Evolutionary conservation across 1,140 invertebrate species (phyloP).

Genomic region (Cryptotermes secundus): DNA sequence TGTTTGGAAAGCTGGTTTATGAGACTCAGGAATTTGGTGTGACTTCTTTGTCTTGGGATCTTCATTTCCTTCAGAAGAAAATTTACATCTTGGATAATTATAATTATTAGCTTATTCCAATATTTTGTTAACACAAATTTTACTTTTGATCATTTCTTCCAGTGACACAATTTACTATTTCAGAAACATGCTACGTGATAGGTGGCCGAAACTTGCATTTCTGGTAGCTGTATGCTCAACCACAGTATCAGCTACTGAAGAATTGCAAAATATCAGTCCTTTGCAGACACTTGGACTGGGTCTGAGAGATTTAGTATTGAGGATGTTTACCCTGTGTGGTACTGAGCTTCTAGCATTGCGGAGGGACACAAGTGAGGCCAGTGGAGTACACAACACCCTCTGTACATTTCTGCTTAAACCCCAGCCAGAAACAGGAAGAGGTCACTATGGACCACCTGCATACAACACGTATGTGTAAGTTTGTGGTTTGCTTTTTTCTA

Average conservation of each 20-base stretch:
- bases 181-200: not conserved
- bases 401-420: not conserved
- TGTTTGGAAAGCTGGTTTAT: no score
- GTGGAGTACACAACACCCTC: not conserved
- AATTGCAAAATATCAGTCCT: not conserved
- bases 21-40: no score
- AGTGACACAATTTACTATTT: not conserved
- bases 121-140: no score
- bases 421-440: not conserved
- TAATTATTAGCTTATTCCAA: no score
- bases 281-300: not conserved
- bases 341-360: not conserved
- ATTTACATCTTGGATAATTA: no score
- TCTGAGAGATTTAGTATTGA: not conserved
- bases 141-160: not conserved
- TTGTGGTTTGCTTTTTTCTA: not conserved
- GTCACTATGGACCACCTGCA: conserved; percentile 20
- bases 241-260: not conserved
- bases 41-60: no score
- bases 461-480: conserved; percentile 26
- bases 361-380: not conserved
- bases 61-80: no score
- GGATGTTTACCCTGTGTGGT: not conserved
- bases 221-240: not conserved
- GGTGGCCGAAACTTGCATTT: not conserved